phyloP scores from a whole-genome alignment of 2,113 vertebrate genomes.

The Aviceda subcristata region DNA sequence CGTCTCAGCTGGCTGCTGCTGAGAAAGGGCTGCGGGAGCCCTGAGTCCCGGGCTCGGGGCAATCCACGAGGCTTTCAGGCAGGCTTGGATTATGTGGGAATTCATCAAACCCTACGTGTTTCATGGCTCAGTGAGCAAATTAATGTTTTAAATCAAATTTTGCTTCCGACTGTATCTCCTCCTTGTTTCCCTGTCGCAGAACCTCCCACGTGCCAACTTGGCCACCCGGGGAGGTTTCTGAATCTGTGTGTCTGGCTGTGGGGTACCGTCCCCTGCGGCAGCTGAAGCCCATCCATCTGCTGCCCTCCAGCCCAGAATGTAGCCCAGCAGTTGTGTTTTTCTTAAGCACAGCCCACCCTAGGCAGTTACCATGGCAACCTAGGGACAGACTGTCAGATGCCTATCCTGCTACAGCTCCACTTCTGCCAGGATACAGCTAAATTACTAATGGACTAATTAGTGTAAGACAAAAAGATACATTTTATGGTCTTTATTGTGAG shows the following conservation, averaged over 20 bases:
- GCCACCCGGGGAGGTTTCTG: background rate
- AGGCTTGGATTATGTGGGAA: background rate
- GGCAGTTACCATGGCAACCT: conserved; percentile 21
- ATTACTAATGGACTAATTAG: background rate
- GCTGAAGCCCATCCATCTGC: background rate
- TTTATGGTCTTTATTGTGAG: background rate
- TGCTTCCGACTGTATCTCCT: background rate
- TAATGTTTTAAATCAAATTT: background rate
- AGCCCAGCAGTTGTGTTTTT: background rate
- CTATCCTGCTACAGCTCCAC: background rate
- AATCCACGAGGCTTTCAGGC: background rate
- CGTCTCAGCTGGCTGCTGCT: background rate
- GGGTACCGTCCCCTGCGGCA: background rate
- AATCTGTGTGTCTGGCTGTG: background rate
- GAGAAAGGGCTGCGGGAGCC: background rate
- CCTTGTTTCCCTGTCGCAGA: background rate
- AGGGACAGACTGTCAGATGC: background rate
- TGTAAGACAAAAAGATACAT: background rate
- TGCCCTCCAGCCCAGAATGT: background rate
- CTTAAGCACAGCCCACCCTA: background rate
- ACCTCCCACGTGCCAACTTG: background rate
- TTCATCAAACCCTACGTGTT: background rate
- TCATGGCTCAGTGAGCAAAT: background rate
- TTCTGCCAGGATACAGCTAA: background rate
- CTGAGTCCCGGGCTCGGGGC: fast-evolving